Evolutionary conservation across 1,140 invertebrate species (phyloP).

Genomic region (Augochlora pura): DNA sequence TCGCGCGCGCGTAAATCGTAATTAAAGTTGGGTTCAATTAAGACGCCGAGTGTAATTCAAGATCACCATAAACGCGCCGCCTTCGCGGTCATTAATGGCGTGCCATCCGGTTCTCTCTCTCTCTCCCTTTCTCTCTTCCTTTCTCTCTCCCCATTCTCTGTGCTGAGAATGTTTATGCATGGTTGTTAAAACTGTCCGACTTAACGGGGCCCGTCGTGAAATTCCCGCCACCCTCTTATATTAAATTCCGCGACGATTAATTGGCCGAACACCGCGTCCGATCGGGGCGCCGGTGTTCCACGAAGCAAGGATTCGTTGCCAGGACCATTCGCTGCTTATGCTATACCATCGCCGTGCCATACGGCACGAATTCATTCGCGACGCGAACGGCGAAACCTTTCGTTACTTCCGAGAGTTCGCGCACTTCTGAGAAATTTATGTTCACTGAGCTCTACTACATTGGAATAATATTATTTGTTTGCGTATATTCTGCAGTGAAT

Average conservation of each 20-base stretch:
- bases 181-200: conserved; percentile 30
- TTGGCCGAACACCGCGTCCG: not conserved
- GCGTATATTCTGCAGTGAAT: too few species aligned
- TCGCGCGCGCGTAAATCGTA: conserved; percentile 33
- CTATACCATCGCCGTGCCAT: too few species aligned
- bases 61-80: conserved; percentile 37
- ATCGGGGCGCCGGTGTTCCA: not conserved
- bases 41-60: conserved; percentile 42
- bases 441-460: too few species aligned
- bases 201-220: conserved; percentile 21
- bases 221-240: conserved; percentile 11
- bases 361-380: too few species aligned
- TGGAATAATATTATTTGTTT: too few species aligned
- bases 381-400: too few species aligned
- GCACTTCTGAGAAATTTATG: too few species aligned
- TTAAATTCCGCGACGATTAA: conserved; percentile 37
- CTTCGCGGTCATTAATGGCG: conserved; percentile 25
- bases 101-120: not conserved
- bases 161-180: conserved; percentile 22
- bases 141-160: too few species aligned
- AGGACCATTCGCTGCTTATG: too few species aligned
- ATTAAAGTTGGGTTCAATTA: conserved; percentile 48
- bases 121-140: too few species aligned
- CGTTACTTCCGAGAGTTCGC: too few species aligned
- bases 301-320: too few species aligned